phyloP scores from a whole-genome alignment of 2,113 vertebrate species.

The Ochotona princeps region DNA sequence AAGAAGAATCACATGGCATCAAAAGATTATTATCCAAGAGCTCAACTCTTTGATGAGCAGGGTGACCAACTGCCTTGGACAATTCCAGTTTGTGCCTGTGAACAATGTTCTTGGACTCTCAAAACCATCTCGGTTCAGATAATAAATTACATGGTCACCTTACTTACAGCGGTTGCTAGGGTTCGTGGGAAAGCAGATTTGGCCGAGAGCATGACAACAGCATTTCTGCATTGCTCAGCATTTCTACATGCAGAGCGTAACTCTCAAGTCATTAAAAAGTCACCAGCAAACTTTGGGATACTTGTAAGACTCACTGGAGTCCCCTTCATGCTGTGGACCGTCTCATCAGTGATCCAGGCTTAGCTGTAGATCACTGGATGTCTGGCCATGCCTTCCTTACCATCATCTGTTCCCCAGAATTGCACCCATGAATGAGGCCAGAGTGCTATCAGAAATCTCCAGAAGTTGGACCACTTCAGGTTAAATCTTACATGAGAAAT shows the following conservation, averaged over 20 bases:
- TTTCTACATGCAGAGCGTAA: constrained; percentile 37
- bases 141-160: constrained; percentile 25
- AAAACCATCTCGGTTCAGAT: neutral
- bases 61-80: constrained; percentile 28
- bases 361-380: constrained; percentile 49
- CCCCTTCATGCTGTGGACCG: constrained; percentile 47
- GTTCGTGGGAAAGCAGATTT: constrained; percentile 53
- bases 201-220: constrained; percentile 48
- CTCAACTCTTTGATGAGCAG: neutral
- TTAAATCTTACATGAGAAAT: constrained; percentile 69
- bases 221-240: neutral
- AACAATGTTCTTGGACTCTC: constrained; percentile 27
- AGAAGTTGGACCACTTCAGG: constrained; percentile 63
- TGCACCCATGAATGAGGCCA: constrained; percentile 57
- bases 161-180: constrained; percentile 1
- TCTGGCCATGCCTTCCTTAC: neutral
- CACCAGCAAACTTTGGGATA: neutral
- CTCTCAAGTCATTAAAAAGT: constrained; percentile 60
- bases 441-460: constrained; percentile 57
- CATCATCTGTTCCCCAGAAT: constrained; percentile 43
- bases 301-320: constrained; percentile 67
- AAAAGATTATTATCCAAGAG: constrained; percentile 19
- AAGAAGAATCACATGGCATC: neutral
- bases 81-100: neutral
- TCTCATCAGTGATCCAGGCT: constrained; percentile 62